These are phyloP conservation scores for Glomeris marginata DNA, from an alignment of 2,888 invertebrate genomes.

Conservation along the genomic window DNA sequence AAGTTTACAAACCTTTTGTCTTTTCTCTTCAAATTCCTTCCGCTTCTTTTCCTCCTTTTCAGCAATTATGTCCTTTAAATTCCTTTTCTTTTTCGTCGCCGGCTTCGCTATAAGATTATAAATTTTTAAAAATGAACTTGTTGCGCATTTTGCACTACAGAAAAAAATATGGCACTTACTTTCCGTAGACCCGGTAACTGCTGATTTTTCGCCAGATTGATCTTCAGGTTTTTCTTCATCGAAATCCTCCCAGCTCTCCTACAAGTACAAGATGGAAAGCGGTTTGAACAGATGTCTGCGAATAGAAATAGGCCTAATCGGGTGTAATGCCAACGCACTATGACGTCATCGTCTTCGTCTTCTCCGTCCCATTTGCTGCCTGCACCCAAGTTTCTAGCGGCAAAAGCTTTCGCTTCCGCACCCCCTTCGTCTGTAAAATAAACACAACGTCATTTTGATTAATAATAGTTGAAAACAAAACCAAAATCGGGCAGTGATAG, in stretches of 20 bases:
- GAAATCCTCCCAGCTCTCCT: slow-evolving; percentile 93
- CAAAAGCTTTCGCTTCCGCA: not conserved
- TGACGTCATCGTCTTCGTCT: slow-evolving; percentile 28
- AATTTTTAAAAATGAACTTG: too few relatives aligned
- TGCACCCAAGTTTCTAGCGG: not conserved
- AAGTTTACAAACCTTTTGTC: slow-evolving; percentile 40
- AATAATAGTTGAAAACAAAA: too few relatives aligned
- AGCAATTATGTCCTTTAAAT: slow-evolving; percentile 61
- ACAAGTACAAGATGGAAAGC: slow-evolving; percentile 17
- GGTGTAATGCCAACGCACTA: slow-evolving; percentile 21
- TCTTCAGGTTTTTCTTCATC: slow-evolving; percentile 38
- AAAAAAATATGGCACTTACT: too few relatives aligned
- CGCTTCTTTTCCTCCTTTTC: slow-evolving; percentile 49
- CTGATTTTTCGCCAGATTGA: slow-evolving; percentile 3
- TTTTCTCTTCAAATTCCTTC: slow-evolving; percentile 33
- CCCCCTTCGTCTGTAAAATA: not conserved
- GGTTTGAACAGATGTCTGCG: too few relatives aligned
- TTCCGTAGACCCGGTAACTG: too few relatives aligned
- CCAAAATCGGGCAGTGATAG: too few relatives aligned
- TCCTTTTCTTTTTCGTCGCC: slow-evolving; percentile 35
- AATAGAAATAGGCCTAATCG: too few relatives aligned
- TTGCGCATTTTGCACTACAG: too few relatives aligned
- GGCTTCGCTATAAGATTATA: slow-evolving; percentile 11
- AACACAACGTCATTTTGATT: too few relatives aligned
- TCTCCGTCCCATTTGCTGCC: slow-evolving; percentile 28